Evolutionary conservation across 2,888 invertebrate genomes (phyloP).

Genomic region (Bruchidius siliquastri): DNA sequence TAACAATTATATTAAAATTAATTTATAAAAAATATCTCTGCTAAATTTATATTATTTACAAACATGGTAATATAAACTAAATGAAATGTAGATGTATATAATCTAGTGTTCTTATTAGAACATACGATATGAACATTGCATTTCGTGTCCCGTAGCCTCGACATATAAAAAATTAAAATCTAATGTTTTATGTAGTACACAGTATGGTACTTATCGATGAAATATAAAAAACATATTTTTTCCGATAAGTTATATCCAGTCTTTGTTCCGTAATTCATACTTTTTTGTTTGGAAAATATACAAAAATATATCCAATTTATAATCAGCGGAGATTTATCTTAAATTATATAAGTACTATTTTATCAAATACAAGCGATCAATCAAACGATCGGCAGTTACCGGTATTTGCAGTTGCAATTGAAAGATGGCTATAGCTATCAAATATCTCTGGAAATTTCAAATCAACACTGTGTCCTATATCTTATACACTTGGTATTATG

Average conservation of each 20-base stretch:
- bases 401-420: too few species aligned
- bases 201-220: neutral
- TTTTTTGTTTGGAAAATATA: neutral
- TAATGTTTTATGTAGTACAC: neutral
- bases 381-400: neutral
- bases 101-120: neutral
- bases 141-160: neutral
- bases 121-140: neutral
- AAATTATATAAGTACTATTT: neutral
- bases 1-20: neutral
- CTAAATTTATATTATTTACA: neutral
- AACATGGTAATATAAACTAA: neutral
- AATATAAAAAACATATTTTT: neutral
- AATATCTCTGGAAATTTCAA: too few species aligned
- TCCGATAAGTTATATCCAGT: neutral
- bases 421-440: too few species aligned
- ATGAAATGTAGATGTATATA: neutral
- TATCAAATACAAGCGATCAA: neutral
- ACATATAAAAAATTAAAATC: neutral
- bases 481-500: too few species aligned
- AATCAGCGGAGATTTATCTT: neutral
- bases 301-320: neutral
- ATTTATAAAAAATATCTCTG: neutral
- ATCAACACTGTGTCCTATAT: too few species aligned
- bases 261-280: neutral